Evolutionary conservation across 2,888 invertebrate species (phyloP), one percentile per base, ranked within the genome.

Genomic region (Sminthurinus aureus): DNA sequence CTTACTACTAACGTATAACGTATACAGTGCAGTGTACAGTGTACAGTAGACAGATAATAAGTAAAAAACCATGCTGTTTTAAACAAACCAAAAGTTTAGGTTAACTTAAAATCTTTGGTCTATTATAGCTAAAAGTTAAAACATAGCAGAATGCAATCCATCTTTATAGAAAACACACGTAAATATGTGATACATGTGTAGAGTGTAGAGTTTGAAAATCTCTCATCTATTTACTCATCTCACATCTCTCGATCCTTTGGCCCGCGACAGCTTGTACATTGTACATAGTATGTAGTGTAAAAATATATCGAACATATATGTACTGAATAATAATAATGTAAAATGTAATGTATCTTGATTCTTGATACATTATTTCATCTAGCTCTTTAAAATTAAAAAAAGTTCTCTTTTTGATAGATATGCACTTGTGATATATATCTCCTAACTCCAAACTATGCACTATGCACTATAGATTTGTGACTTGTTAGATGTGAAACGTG

Each of bases 201-300:
- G 50, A 51, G 51, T 26, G 24, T 73, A 26, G 24, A 73, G 2
- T 50, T 52, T 52, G n/a, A 58, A 76, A 52, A 58, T 50, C 15
- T 50, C 15, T 79, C 82, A 84, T 84, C 84, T 66, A 22, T 71
- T 73, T 79, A 66, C 82, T 77, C 84, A 84, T 84, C 84, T 77
- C 38, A 20, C 78, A 38, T 79, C 83, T 79, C 26, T 58, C 79
- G 73, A 84, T 24, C 75, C 79, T 75, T 15, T 84, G 84, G 84
- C 82, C 84, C 82, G 84, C 82, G 82, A 82, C 82, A 79, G 64
- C 22, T 22, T 22, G 15, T 38, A 8, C 38, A 24, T 58, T 18
- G 1, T 50, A 11, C 64, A 64, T 66, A 64, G 64, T 64, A 79
- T 22, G 26, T 71, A 12, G 26, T 71, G 15, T 71, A 71, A 0